Evolutionary conservation across 1,140 invertebrate genomes (phyloP).

Genomic region (Drosophila sechellia): DNA sequence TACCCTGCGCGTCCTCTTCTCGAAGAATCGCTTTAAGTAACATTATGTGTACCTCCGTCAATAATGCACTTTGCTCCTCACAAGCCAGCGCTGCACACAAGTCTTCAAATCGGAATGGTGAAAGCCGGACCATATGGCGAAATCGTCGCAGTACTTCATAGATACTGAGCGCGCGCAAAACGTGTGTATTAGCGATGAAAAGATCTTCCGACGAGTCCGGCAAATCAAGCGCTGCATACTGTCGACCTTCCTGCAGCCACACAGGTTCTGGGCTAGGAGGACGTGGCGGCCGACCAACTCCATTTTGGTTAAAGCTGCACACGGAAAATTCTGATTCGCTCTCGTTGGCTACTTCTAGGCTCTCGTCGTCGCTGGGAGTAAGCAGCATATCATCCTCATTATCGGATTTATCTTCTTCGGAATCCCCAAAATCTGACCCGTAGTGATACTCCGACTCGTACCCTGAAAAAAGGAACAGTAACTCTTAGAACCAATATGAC

Average conservation of each 20-base stretch:
- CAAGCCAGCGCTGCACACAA: conserved; percentile 96
- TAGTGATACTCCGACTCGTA: conserved; percentile 96
- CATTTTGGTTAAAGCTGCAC: conserved; percentile 89
- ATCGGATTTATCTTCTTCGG: conserved; percentile 90
- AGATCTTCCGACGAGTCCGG: conserved; percentile 96
- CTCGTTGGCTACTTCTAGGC: conserved; percentile 88
- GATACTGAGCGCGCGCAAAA: conserved; percentile 92
- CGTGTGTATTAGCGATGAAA: conserved; percentile 90
- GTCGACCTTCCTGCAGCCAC: conserved; percentile 91
- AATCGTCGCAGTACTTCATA: conserved; percentile 98
- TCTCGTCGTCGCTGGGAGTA: conserved; percentile 88
- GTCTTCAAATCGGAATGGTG: conserved; percentile 98
- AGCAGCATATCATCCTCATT: conserved; percentile 89
- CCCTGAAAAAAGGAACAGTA: conserved; percentile 84
- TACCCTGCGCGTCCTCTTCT: conserved; percentile 97
- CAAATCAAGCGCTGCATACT: conserved; percentile 91
- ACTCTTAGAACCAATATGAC: conserved; percentile 11
- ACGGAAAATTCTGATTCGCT: conserved; percentile 94
- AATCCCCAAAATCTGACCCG: conserved; percentile 94
- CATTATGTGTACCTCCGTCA: conserved; percentile 97
- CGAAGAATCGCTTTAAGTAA: conserved; percentile 95
- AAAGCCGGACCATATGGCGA: conserved; percentile 93
- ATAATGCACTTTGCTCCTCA: conserved; percentile 95
- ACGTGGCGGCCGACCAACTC: conserved; percentile 85
- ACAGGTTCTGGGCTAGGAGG: conserved; percentile 94